Conservation (phyloP, 2,797 vertebrate genomes). For the Mormyrops attenuatus region DNA sequence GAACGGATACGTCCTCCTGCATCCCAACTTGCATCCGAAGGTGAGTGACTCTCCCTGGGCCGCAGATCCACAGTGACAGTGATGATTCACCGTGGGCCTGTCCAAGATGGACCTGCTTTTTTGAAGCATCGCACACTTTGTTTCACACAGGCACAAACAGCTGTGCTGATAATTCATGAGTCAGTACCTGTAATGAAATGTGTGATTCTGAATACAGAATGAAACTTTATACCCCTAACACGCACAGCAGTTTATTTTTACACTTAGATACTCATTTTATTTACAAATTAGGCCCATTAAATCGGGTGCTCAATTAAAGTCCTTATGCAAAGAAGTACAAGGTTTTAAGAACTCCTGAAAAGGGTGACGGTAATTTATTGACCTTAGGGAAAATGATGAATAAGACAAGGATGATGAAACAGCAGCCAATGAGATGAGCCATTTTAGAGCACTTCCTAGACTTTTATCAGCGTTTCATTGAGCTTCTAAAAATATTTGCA, state of each 20-base stretch:
- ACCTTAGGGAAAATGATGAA: background rate
- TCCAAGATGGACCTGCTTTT: background rate
- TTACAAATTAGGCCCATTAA: background rate
- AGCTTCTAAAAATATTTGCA: background rate
- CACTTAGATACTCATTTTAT: background rate
- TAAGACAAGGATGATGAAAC: background rate
- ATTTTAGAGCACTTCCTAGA: background rate
- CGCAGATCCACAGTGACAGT: background rate
- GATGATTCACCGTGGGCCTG: too few species aligned
- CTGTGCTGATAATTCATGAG: background rate
- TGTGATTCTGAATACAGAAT: background rate
- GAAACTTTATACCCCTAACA: background rate
- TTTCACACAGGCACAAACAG: background rate
- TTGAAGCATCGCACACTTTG: background rate
- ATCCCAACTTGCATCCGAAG: slow-evolving; percentile 91
- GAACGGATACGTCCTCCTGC: slow-evolving; percentile 90
- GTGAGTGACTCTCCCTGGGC: slow-evolving; percentile 53
- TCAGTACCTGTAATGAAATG: background rate
- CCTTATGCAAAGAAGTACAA: background rate
- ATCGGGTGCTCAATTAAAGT: background rate
- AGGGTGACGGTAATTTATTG: background rate
- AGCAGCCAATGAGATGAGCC: background rate
- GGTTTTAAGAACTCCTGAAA: background rate
- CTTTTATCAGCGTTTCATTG: background rate
- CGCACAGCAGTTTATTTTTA: background rate